These are phyloP conservation scores for Embidobia sp. DNA, from an alignment of 2,888 invertebrate species.

Conservation along the genomic window DNA sequence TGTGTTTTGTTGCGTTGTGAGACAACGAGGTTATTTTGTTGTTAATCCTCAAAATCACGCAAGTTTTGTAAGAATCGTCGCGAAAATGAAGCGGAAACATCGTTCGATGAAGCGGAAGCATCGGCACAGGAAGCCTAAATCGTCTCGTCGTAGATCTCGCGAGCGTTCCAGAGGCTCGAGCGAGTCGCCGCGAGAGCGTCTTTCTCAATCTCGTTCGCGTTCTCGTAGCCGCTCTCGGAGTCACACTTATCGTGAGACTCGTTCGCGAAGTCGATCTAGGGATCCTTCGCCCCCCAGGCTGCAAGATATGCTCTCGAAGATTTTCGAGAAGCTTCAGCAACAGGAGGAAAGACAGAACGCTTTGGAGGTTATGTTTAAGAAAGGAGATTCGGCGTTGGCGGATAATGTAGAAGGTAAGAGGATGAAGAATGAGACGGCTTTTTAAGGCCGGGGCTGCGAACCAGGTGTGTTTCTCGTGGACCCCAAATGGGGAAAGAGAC, in stretches of 20 bases:
- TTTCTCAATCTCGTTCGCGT: not conserved
- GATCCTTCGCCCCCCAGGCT: too few species aligned
- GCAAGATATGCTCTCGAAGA: too few species aligned
- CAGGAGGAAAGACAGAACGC: not conserved
- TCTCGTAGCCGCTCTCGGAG: not conserved
- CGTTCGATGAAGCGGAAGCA: not conserved
- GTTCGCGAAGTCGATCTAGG: too few species aligned
- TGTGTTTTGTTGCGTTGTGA: constrained; percentile 3
- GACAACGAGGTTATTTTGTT: not conserved
- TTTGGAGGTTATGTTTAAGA: constrained; percentile 3
- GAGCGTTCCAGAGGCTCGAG: too few species aligned
- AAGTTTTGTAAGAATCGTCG: too few species aligned
- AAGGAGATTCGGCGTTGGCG: not conserved
- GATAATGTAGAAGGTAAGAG: not conserved
- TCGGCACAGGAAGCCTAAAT: not conserved
- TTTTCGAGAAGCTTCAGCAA: too few species aligned
- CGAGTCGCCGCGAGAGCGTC: too few species aligned
- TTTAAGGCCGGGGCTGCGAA: constrained; percentile 20
- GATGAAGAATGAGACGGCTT: constrained; percentile 23
- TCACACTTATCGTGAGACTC: not conserved
- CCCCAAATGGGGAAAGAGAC: constrained; percentile 3
- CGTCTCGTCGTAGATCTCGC: not conserved
- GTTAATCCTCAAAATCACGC: too few species aligned
- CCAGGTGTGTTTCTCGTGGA: constrained; percentile 18
- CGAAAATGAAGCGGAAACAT: not conserved